Percentiles rank a stretch among this genome's conserved stretches.
phyloP scores from a whole-genome alignment of 35 echinoderm and acorn worm genomes.

The Lytechinus pictus region DNA sequence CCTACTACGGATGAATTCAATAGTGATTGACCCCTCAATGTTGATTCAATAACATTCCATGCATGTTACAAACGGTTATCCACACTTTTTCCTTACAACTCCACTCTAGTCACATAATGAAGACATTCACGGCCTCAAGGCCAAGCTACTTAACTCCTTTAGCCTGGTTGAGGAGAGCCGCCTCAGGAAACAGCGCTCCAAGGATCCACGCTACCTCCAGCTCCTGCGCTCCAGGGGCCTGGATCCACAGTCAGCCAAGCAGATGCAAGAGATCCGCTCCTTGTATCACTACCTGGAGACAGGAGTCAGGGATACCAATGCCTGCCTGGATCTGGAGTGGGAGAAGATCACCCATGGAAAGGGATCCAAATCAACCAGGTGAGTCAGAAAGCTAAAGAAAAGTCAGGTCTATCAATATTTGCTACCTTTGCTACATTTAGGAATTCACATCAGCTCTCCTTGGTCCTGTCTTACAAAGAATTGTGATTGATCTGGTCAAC shows the following conservation, averaged over 20 bases:
- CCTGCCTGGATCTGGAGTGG: slow-evolving; percentile 84
- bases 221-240: slow-evolving; percentile 78
- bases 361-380: slow-evolving; percentile 29
- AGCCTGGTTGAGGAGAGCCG: slow-evolving; percentile 76
- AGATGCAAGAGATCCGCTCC: slow-evolving; percentile 79
- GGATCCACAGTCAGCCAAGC: slow-evolving; percentile 77
- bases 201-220: slow-evolving; percentile 85
- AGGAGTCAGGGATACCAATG: slow-evolving; percentile 77
- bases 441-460: too few species aligned
- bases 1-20: too few species aligned
- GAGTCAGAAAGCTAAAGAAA: neutral
- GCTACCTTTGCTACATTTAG: too few species aligned
- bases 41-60: too few species aligned
- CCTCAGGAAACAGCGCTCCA: slow-evolving; percentile 71
- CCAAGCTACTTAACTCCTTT: slow-evolving; percentile 76
- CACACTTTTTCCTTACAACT: neutral
- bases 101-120: slow-evolving; percentile 84
- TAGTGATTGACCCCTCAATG: too few species aligned
- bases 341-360: slow-evolving; percentile 69
- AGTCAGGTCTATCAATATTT: too few species aligned
- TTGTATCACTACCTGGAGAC: slow-evolving; percentile 80
- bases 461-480: too few species aligned
- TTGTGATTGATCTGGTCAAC: too few species aligned
- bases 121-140: slow-evolving; percentile 83
- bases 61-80: neutral